phyloP scores from a whole-genome alignment of 2,888 invertebrate species.

The Tiliacea aurago region DNA sequence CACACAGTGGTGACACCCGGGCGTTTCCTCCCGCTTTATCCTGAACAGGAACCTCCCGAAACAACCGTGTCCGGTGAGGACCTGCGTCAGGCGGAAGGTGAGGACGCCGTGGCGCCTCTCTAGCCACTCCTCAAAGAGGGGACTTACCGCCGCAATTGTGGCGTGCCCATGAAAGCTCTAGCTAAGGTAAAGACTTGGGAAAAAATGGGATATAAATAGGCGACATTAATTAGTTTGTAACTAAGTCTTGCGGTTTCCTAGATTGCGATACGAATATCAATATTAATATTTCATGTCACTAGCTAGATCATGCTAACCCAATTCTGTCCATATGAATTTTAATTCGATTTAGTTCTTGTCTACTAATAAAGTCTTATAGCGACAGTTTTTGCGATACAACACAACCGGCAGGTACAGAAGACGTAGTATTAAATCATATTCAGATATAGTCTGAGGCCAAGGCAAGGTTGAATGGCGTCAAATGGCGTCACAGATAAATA shows the following conservation, averaged over 20 bases:
- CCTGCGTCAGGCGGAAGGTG: no score
- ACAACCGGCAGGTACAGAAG: constrained; percentile 35
- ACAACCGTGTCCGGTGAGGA: no score
- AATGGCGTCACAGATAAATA: constrained; percentile 72
- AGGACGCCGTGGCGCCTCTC: no score
- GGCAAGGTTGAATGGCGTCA: constrained; percentile 75
- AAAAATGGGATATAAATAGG: neutral
- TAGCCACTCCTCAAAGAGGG: no score
- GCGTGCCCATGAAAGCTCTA: constrained; percentile 21
- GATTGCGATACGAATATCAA: constrained; percentile 33
- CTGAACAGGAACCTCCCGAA: no score
- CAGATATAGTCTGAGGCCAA: constrained; percentile 62
- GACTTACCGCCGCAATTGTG: no score
- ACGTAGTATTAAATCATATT: constrained; percentile 61
- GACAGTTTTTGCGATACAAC: constrained; percentile 24
- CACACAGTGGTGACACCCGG: no score
- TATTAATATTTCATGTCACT: constrained; percentile 42
- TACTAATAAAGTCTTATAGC: constrained; percentile 17
- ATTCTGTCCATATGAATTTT: constrained; percentile 38
- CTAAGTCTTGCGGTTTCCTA: constrained; percentile 3
- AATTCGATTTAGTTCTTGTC: constrained; percentile 30
- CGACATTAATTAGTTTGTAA: constrained; percentile 26
- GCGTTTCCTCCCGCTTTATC: no score
- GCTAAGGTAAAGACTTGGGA: neutral
- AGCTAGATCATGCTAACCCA: constrained; percentile 24